A percentile compares a stretch with the other conserved stretches of the same genome.
These are phyloP conservation scores for Phyllostomus discolor DNA, from an alignment of 2,113 vertebrate species.

Conservation along the genomic window DNA sequence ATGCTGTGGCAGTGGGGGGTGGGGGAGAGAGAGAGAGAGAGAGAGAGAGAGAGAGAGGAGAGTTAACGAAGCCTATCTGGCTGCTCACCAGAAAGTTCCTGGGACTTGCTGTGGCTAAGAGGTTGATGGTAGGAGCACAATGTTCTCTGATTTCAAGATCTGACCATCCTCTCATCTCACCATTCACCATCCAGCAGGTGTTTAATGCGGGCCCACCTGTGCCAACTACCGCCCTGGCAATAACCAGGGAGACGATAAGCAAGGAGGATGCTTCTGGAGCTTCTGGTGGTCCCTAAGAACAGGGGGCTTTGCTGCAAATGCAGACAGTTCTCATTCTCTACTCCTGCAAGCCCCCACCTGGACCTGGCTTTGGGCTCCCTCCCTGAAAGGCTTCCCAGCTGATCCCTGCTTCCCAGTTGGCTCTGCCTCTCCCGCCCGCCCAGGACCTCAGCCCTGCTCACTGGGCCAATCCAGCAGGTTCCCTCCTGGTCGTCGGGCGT, in stretches of 20 bases:
- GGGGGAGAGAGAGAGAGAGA: background rate
- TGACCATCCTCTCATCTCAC: accelerated
- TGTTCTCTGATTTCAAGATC: background rate
- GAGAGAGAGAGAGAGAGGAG: background rate
- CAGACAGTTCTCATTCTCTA: background rate
- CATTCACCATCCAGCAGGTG: background rate
- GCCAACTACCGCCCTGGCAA: background rate
- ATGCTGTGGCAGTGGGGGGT: conserved; percentile 82
- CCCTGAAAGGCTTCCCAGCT: background rate
- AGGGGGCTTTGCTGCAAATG: background rate
- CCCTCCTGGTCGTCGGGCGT: background rate
- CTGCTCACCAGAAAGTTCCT: background rate
- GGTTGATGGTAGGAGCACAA: background rate
- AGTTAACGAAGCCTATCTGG: background rate
- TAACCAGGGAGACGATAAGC: background rate
- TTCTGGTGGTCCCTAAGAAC: background rate
- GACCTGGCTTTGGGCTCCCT: background rate
- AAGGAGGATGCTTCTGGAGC: background rate
- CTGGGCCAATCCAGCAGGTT: background rate
- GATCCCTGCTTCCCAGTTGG: background rate
- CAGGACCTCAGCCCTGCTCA: background rate
- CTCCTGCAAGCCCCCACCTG: background rate
- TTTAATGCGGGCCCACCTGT: background rate
- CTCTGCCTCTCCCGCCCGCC: background rate
- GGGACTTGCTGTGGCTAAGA: background rate